Base-by-base conservation (phyloP, 2,113 vertebrate genomes). In the Corythoichthys intestinalis region DNA sequence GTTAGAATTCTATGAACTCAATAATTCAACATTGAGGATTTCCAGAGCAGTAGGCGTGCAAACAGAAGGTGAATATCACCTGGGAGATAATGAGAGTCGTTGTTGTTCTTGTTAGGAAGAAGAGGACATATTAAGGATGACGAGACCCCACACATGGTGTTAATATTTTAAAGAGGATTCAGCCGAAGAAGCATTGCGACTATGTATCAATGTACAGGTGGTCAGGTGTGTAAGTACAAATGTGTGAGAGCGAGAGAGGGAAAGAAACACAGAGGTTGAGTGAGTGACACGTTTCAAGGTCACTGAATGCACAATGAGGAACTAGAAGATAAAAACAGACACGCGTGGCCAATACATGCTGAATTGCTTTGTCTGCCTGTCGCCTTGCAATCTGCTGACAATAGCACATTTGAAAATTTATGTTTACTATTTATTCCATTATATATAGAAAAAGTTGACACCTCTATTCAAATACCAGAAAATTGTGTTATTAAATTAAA, bases 1-100 rank as follows among this genome's bases (percentile, higher is more conserved):
- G 66, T 56, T 71, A 89, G 83, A 83, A 85, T 86, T 66, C 68
- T 41, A 58, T 38, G 50, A 61, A 69, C 82, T 87, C 60, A 89
- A 91, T 86, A 86, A 90, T 90, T 90, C 66, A 90, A 61, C 73
- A 75, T 74, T 49, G 57, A 75, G 77, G 58, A 66, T 35, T 37
- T 71, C 57, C 67, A 56, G 57, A 73, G 70, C 57, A 73, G 44
- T 57, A 13, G n/a, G 60, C 11, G 15, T 59, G 41, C 2, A 2
- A 64, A 49, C 46, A 28, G 28, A 66, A 58, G 47, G 46, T 15
- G 57, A 58, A 17, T 35, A 53, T 79, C 78, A 72, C 65, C 67
- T 75, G 75, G 67, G 67, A 85, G 75, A 56, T 66, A 67, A 8
- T 20, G 41, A 4, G 3, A 61, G 6, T 5, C 6, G 67, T 56